These are phyloP conservation scores for Galerucella nymphaeae DNA, from an alignment of 2,888 invertebrate species.

Conservation along the genomic window DNA sequence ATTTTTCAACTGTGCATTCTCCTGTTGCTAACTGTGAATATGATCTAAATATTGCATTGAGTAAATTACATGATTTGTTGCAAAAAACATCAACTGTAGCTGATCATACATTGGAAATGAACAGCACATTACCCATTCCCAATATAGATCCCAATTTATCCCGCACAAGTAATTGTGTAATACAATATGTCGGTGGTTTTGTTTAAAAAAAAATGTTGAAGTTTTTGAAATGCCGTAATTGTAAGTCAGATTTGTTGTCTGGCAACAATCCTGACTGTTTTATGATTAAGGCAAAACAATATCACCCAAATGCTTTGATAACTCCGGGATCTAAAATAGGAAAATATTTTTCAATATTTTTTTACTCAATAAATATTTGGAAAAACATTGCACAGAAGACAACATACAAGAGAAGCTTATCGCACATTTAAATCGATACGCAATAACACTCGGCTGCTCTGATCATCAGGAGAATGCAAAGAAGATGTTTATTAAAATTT, in stretches of 20 bases:
- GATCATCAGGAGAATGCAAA: neutral
- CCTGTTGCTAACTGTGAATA: conserved; percentile 43
- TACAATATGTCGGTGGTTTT: conserved; percentile 3
- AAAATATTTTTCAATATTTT: conserved; percentile 14
- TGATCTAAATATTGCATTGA: conserved; percentile 32
- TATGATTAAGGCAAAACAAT: conserved; percentile 15
- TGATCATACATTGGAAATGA: neutral
- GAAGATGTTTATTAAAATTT: conserved; percentile 1
- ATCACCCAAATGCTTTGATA: conserved; percentile 19
- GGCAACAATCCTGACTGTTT: conserved; percentile 11
- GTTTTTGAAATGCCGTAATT: conserved; percentile 2
- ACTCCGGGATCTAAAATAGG: conserved; percentile 20
- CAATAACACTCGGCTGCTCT: conserved; percentile 7
- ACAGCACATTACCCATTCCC: neutral
- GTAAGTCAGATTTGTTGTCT: conserved; percentile 9
- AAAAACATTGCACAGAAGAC: conserved; percentile 5
- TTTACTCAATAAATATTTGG: conserved; percentile 23
- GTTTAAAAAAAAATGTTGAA: conserved; percentile 12
- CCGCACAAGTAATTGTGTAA: conserved; percentile 8
- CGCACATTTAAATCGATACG: conserved; percentile 11
- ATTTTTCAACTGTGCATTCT: conserved; percentile 42
- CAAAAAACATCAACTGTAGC: neutral
- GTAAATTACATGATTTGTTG: conserved; percentile 24
- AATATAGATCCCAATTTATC: conserved; percentile 4
- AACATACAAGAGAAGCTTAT: conserved; percentile 2